A percentile compares a stretch with the other conserved stretches of the same genome.
These are phyloP conservation scores for Macaria liturata DNA, from an alignment of 2,888 invertebrate species.

Conservation along the genomic window DNA sequence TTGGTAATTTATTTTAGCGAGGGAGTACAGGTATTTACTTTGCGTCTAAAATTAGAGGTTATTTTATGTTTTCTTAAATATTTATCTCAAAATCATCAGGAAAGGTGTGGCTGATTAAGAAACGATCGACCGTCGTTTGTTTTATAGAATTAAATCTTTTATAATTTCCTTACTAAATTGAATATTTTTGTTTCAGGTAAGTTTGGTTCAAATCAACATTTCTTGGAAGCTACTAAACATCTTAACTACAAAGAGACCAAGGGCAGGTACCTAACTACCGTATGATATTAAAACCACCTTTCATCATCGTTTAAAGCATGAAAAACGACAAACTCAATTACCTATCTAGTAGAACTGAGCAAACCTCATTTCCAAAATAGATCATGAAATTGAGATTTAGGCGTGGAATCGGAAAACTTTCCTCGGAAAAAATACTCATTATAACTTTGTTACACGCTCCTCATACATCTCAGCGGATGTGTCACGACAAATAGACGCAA, in stretches of 20 bases:
- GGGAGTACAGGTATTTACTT: too few species aligned
- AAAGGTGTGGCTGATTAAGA: too few species aligned
- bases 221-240: too few species aligned
- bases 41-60: background rate
- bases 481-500: constrained; percentile 33
- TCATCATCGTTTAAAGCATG: too few species aligned
- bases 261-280: too few species aligned
- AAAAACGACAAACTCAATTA: too few species aligned
- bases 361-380: constrained; percentile 20
- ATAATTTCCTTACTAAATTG: background rate
- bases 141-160: background rate
- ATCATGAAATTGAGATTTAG: constrained; percentile 43
- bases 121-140: too few species aligned
- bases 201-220: background rate
- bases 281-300: too few species aligned
- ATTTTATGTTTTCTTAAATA: background rate
- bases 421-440: constrained; percentile 54
- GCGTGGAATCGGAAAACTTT: constrained; percentile 49
- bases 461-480: constrained; percentile 36
- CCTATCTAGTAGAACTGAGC: background rate
- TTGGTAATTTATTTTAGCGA: background rate
- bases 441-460: constrained; percentile 43
- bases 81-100: background rate
- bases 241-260: too few species aligned
- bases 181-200: constrained; percentile 15